Evolutionary conservation across 2,888 invertebrate genomes (phyloP), one percentile per base, ranked within the genome.

Genomic region (Leistus spinibarbis): DNA sequence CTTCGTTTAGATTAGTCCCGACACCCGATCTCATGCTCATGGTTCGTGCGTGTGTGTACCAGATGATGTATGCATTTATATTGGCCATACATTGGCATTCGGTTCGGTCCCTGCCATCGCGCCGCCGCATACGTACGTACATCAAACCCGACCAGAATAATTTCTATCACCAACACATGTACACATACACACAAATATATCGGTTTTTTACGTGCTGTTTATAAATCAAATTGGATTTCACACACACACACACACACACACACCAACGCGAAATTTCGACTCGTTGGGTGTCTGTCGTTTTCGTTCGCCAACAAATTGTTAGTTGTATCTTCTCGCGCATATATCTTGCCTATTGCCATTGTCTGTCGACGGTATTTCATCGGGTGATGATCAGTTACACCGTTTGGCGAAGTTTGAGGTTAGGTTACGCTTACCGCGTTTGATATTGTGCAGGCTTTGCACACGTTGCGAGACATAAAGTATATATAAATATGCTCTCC

Each of bases 51-150:
- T 4, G 27, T 22, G 79, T 79, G 80, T 80, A 80, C 80, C 80
- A 80, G 81, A 81, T 84, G 84, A 84, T 84, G 83, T 84, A 83
- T 83, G 84, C 84, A 83, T 84, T 84, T 84, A 84, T 82, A 69
- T 75, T 68, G 81, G 83, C 40, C 40, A 13, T 81, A 78, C 78
- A 82, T n/a, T n/a, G n/a, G n/a, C n/a, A n/a, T n/a, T n/a, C n/a
- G n/a, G n/a, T n/a, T n/a, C n/a, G n/a, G n/a, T n/a, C n/a, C n/a
- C n/a, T n/a, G n/a, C n/a, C n/a, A n/a, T n/a, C n/a, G n/a, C n/a
- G n/a, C n/a, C n/a, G n/a, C n/a, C n/a, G n/a, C n/a, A n/a, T n/a
- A 78, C 79, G 83, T 81, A 7, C 13, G 84, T 84, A 82, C 83
- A 83, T 84, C 84, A 84, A 83, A 82, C 80, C 79, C 80, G 79